Percentiles rank a stretch among this genome's conserved stretches.
These are phyloP conservation scores for Radopholus similis DNA, from an alignment of 1,140 invertebrate genomes.

Conservation along the genomic window DNA sequence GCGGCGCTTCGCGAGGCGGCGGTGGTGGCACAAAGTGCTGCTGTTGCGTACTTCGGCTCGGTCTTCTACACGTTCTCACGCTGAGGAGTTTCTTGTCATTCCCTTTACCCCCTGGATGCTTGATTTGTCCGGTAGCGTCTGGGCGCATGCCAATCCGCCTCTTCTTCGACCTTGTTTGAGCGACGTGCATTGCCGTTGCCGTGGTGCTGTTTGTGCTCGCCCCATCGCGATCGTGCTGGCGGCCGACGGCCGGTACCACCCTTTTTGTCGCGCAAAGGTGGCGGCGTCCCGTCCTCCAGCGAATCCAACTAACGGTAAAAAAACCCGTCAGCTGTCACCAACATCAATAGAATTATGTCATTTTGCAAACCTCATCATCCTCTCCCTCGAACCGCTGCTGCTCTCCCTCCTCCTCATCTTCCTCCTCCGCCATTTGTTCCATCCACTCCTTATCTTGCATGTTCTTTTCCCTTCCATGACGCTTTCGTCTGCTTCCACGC, in stretches of 20 bases:
- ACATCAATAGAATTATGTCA: too few relatives aligned
- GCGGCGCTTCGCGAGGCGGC: background rate
- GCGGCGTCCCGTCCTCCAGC: background rate
- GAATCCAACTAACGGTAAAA: background rate
- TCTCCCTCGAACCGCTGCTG: background rate
- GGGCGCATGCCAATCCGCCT: background rate
- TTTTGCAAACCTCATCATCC: constrained; percentile 1
- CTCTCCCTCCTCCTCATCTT: background rate
- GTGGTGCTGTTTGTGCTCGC: background rate
- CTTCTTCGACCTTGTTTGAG: background rate
- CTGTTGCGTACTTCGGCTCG: too few relatives aligned
- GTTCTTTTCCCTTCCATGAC: background rate
- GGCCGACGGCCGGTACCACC: too few relatives aligned
- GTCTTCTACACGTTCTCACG: too few relatives aligned
- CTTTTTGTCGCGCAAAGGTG: too few relatives aligned
- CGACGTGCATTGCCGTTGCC: background rate
- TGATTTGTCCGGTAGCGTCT: constrained; percentile 2
- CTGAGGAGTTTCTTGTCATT: too few relatives aligned
- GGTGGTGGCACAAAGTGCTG: background rate
- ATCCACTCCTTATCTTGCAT: background rate
- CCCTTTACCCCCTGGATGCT: too few relatives aligned
- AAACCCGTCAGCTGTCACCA: too few relatives aligned
- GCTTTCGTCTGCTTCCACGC: background rate
- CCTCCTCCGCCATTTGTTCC: background rate
- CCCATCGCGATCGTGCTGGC: background rate